Percentiles rank a stretch among this genome's conserved stretches.
Evolutionary conservation across 2,113 vertebrate genomes (phyloP).

Genomic region (Corvus hawaiiensis): DNA sequence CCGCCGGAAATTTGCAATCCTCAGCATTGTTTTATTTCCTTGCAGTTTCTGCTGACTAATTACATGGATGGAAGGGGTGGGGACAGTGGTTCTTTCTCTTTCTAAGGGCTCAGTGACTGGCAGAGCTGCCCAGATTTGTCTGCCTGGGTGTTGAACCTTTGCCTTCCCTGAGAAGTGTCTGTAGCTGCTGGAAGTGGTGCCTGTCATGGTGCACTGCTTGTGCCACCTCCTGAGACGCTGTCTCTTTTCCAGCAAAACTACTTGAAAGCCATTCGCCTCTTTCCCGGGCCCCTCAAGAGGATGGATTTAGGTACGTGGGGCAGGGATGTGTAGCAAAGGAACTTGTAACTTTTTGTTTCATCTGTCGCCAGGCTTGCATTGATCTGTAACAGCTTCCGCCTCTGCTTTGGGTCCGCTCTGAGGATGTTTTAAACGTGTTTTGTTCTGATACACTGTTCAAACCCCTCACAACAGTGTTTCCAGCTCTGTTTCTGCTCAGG

Average conservation of each 20-base stretch:
- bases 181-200: background rate
- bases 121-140: background rate
- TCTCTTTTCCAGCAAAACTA: constrained; percentile 66
- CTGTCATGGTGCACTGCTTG: accelerated
- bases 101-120: accelerated
- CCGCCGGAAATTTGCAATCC: accelerated
- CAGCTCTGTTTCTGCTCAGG: background rate
- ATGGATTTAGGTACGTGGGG: constrained; percentile 70
- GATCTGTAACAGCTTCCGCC: background rate
- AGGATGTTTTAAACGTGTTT: background rate
- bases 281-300: constrained; percentile 73
- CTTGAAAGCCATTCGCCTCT: constrained; percentile 72
- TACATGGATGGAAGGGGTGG: background rate
- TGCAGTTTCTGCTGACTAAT: background rate
- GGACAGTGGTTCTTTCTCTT: background rate
- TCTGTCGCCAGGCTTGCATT: background rate
- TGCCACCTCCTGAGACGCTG: accelerated
- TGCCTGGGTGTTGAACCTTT: too few species aligned
- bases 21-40: background rate
- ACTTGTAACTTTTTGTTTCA: background rate
- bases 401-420: background rate
- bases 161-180: background rate
- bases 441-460: background rate
- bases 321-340: too few species aligned
- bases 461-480: background rate